These are phyloP conservation scores for Herminia tarsipennalis DNA, from an alignment of 2,888 invertebrate genomes.

Conservation along the genomic window DNA sequence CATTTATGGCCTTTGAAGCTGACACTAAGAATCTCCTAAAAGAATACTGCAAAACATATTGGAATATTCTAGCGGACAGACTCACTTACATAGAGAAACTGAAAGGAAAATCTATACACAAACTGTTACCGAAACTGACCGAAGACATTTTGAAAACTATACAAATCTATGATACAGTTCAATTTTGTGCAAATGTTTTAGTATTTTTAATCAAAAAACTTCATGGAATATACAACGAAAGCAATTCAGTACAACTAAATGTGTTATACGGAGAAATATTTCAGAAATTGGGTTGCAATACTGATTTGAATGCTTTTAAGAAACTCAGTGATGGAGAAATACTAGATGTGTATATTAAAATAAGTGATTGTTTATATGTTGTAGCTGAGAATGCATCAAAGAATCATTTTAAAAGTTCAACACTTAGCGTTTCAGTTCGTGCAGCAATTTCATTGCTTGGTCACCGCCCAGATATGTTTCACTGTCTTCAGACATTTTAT, in stretches of 20 bases:
- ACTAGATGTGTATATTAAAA: slow-evolving; percentile 61
- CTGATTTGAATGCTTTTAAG: slow-evolving; percentile 55
- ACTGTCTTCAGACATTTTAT: slow-evolving; percentile 68
- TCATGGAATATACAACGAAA: slow-evolving; percentile 57
- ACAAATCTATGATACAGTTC: slow-evolving; percentile 60
- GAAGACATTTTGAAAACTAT: slow-evolving; percentile 64
- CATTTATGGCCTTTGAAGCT: slow-evolving; percentile 70
- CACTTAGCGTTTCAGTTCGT: slow-evolving; percentile 47
- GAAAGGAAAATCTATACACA: slow-evolving; percentile 55
- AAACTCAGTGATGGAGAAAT: slow-evolving; percentile 50
- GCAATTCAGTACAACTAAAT: slow-evolving; percentile 51
- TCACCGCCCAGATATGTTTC: slow-evolving; percentile 56
- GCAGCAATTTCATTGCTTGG: slow-evolving; percentile 53
- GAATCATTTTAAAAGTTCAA: slow-evolving; percentile 49
- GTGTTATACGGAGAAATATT: slow-evolving; percentile 56
- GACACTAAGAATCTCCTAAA: slow-evolving; percentile 53
- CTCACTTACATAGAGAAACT: slow-evolving; percentile 65
- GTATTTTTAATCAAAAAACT: slow-evolving; percentile 68
- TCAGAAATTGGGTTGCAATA: slow-evolving; percentile 48
- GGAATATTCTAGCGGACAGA: slow-evolving; percentile 69
- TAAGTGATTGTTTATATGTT: slow-evolving; percentile 67
- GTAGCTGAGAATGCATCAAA: slow-evolving; percentile 64
- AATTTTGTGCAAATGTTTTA: slow-evolving; percentile 61
- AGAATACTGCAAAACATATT: slow-evolving; percentile 72
- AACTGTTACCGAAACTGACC: slow-evolving; percentile 62